Evolutionary conservation across 2,888 invertebrate genomes (phyloP).

Genomic region (Pyrrhia umbra): DNA sequence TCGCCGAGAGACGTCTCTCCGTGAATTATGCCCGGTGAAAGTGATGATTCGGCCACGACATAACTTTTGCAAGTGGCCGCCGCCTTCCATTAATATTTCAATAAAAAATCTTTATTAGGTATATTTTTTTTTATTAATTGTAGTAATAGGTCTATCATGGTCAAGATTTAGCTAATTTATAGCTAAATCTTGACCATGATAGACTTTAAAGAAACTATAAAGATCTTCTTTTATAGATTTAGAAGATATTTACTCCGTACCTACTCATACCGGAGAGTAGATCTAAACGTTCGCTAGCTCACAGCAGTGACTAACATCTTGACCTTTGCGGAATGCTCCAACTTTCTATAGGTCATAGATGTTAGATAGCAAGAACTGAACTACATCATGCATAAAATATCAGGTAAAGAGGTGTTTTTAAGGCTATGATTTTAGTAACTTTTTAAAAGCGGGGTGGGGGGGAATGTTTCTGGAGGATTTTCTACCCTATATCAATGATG

Average conservation of each 20-base stretch:
- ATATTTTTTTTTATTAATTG: too few relatives aligned
- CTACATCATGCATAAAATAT: neutral
- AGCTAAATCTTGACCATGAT: too few relatives aligned
- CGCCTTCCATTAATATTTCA: constrained; percentile 55
- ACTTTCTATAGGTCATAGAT: constrained; percentile 52
- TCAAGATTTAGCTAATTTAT: too few relatives aligned
- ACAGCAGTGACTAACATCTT: constrained; percentile 43
- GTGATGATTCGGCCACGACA: constrained; percentile 64
- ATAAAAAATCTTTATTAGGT: constrained; percentile 62
- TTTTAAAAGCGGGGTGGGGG: too few relatives aligned
- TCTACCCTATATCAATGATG: too few relatives aligned
- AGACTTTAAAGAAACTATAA: neutral
- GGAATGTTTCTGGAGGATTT: too few relatives aligned
- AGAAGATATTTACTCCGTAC: too few relatives aligned
- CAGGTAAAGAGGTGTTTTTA: too few relatives aligned
- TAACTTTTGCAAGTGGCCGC: constrained; percentile 68
- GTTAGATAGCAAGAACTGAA: constrained; percentile 6
- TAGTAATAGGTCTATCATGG: too few relatives aligned
- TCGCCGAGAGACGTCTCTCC: constrained; percentile 65
- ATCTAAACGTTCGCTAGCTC: neutral
- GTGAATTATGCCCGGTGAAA: constrained; percentile 78
- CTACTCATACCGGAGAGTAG: too few relatives aligned
- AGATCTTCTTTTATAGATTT: neutral
- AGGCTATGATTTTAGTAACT: too few relatives aligned
- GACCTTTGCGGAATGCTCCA: constrained; percentile 46